Conservation (phyloP, 2,888 invertebrate genomes). For the Liopterus haemorrhoidalis region DNA sequence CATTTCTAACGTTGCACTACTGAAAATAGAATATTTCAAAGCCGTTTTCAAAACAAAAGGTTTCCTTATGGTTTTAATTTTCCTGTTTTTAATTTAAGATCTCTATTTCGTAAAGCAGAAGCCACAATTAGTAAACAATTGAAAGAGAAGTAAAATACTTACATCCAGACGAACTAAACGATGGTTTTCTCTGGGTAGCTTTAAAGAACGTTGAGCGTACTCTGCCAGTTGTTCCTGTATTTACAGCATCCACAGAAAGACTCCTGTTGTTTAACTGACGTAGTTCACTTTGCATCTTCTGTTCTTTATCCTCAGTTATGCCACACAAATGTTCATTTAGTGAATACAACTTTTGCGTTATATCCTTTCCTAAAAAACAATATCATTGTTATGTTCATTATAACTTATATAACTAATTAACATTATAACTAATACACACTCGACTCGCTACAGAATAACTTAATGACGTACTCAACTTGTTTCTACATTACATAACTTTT, state of each 20-base stretch:
- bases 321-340: constrained; percentile 67
- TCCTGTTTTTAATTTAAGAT: background rate
- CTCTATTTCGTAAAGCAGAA: background rate
- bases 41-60: too few relatives aligned
- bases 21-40: too few relatives aligned
- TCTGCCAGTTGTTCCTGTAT: constrained; percentile 69
- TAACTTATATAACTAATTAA: background rate
- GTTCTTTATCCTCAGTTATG: constrained; percentile 44
- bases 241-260: constrained; percentile 71
- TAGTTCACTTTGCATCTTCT: constrained; percentile 43
- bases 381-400: constrained; percentile 11
- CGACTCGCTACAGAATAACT: too few relatives aligned
- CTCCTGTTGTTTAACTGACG: constrained; percentile 55
- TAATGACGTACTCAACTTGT: too few relatives aligned
- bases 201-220: constrained; percentile 64
- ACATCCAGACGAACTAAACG: constrained; percentile 47
- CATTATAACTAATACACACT: too few relatives aligned
- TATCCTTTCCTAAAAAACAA: constrained; percentile 79
- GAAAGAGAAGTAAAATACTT: constrained; percentile 32
- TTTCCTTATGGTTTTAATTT: background rate
- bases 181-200: constrained; percentile 44
- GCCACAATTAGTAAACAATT: background rate
- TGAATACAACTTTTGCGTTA: constrained; percentile 78
- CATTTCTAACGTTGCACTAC: too few relatives aligned
- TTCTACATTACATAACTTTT: too few relatives aligned